phyloP scores from a whole-genome alignment of 2,113 vertebrate genomes.

The Pangasianodon gigas region DNA sequence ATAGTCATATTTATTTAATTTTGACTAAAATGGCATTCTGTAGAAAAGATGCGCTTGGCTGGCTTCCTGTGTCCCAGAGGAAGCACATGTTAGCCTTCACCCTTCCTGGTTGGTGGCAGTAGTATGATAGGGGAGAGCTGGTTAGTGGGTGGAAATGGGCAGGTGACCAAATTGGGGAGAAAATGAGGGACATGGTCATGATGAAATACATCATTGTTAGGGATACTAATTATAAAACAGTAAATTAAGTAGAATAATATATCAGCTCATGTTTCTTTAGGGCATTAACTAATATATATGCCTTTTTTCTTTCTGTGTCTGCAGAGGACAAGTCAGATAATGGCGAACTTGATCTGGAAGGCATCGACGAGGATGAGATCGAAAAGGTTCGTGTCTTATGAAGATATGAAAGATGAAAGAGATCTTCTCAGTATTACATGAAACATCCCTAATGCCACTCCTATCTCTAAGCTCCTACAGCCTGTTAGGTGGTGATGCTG shows the following conservation, averaged over 20 bases:
- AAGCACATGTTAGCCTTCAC: constrained; percentile 1
- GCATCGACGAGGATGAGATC: constrained; percentile 92
- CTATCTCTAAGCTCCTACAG: not conserved
- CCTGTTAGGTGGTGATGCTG: not conserved
- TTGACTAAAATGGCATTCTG: not conserved
- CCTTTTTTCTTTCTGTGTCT: constrained; percentile 35
- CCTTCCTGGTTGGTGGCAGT: not conserved
- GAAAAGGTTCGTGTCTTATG: constrained; percentile 80
- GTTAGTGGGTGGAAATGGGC: not conserved
- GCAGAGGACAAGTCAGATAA: constrained; percentile 76
- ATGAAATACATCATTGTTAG: not conserved
- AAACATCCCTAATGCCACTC: not conserved
- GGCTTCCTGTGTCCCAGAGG: not conserved
- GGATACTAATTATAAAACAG: too few relatives aligned
- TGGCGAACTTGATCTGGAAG: constrained; percentile 90
- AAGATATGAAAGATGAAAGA: not conserved
- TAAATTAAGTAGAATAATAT: not conserved
- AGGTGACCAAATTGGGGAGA: not conserved
- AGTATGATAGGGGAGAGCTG: not conserved
- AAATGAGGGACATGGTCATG: not conserved
- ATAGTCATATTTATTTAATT: not conserved
- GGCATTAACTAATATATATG: not conserved
- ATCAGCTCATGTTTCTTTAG: not conserved
- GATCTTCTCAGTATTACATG: not conserved
- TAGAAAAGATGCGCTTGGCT: not conserved